Evolutionary conservation across 1,140 invertebrate species (phyloP).

Genomic region (Melipona quadrifasciata): DNA sequence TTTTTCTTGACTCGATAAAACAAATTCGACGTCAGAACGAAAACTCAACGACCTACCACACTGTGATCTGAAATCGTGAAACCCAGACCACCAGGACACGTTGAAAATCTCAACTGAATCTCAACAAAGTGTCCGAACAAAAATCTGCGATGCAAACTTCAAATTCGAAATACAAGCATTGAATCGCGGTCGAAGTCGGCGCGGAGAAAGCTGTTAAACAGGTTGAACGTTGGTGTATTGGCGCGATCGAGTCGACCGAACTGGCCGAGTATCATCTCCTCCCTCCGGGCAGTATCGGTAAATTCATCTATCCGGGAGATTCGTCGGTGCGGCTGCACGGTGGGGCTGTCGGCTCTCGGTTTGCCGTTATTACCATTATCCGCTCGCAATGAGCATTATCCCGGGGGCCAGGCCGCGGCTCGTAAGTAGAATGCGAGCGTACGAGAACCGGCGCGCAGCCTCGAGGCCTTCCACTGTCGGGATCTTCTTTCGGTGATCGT

Average conservation of each 20-base stretch:
- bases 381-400: constrained; percentile 41
- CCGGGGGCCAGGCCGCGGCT: background rate
- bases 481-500: constrained; percentile 49
- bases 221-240: background rate
- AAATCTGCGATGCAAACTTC: too few relatives aligned
- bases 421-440: background rate
- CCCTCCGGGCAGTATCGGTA: too few relatives aligned
- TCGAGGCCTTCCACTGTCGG: constrained; percentile 5
- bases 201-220: background rate
- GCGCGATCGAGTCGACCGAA: background rate
- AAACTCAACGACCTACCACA: too few relatives aligned
- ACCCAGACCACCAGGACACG: too few relatives aligned
- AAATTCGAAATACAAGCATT: too few relatives aligned
- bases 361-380: constrained; percentile 33
- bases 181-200: too few relatives aligned
- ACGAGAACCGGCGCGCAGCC: background rate
- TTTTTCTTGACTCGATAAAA: too few relatives aligned
- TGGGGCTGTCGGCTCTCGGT: constrained; percentile 7
- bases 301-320: background rate
- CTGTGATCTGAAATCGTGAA: too few relatives aligned
- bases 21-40: too few relatives aligned
- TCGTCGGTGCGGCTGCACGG: constrained; percentile 15
- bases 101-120: too few relatives aligned
- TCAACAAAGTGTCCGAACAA: too few relatives aligned
- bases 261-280: rapidly evolving